A percentile compares a stretch with the other conserved stretches of the same genome.
These are phyloP conservation scores for Heliconius hewitsoni DNA, from an alignment of 1,140 invertebrate species.

Conservation along the genomic window DNA sequence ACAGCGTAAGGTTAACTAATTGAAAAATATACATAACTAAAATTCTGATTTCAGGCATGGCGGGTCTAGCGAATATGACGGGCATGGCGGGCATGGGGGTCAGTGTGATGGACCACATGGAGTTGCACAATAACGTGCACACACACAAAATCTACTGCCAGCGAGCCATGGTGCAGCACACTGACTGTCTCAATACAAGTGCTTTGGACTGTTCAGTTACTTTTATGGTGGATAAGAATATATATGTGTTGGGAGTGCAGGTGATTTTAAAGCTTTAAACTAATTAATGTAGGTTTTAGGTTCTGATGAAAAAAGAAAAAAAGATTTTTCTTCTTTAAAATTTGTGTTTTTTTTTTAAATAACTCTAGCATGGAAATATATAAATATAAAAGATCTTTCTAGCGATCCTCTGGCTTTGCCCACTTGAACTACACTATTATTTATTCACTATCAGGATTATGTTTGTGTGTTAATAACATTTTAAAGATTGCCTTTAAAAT, in stretches of 20 bases:
- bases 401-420: no score
- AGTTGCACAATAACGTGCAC: conserved; percentile 54
- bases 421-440: no score
- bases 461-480: no score
- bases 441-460: no score
- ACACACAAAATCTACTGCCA: conserved; percentile 85
- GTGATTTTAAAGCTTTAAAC: conserved; percentile 52
- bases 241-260: conserved; percentile 87
- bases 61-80: not conserved
- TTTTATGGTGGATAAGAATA: conserved; percentile 89
- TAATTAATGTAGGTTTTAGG: no score
- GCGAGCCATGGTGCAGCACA: conserved; percentile 83
- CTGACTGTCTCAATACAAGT: conserved; percentile 86
- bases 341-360: no score
- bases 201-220: conserved; percentile 88
- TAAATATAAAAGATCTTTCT: no score
- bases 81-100: conserved; percentile 26
- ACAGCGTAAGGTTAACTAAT: not conserved
- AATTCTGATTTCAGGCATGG: not conserved
- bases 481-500: no score
- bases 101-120: conserved; percentile 47
- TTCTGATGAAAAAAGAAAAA: no score
- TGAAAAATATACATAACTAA: not conserved
- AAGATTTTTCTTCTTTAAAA: no score
- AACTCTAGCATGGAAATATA: no score